A percentile compares a stretch with the other conserved stretches of the same genome.
Conservation (phyloP, 2,113 vertebrate genomes). For the Anhinga anhinga region DNA sequence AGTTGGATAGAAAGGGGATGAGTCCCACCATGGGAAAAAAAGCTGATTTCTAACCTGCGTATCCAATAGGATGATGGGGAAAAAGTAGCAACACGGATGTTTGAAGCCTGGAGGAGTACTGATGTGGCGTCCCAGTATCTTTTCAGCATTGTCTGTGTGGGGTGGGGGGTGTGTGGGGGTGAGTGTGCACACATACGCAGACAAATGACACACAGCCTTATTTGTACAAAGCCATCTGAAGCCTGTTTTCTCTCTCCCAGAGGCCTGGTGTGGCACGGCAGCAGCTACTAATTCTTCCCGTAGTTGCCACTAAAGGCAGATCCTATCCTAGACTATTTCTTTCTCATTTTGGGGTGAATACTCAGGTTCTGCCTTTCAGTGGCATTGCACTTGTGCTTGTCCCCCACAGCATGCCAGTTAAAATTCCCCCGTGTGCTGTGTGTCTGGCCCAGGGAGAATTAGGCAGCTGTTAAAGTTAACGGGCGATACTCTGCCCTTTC, state of each 20-base stretch:
- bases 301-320: neutral
- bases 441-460: neutral
- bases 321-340: neutral
- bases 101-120: neutral
- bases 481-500: neutral
- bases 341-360: neutral
- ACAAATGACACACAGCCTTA: neutral
- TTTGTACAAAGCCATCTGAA: neutral
- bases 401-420: neutral
- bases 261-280: neutral
- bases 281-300: neutral
- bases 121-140: neutral
- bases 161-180: too few species aligned
- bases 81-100: neutral
- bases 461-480: neutral
- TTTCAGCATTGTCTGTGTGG: neutral
- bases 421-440: neutral
- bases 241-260: neutral
- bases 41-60: neutral
- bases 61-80: too few species aligned
- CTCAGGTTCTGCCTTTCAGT: neutral
- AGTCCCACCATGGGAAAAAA: neutral
- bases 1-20: neutral
- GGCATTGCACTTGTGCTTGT: neutral
- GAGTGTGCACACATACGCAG: neutral